Evolutionary conservation across 92 coral and sea anemone genomes (phyloP), one percentile per base, ranked within the genome.

Genomic region (Scolanthus callimorphus): DNA sequence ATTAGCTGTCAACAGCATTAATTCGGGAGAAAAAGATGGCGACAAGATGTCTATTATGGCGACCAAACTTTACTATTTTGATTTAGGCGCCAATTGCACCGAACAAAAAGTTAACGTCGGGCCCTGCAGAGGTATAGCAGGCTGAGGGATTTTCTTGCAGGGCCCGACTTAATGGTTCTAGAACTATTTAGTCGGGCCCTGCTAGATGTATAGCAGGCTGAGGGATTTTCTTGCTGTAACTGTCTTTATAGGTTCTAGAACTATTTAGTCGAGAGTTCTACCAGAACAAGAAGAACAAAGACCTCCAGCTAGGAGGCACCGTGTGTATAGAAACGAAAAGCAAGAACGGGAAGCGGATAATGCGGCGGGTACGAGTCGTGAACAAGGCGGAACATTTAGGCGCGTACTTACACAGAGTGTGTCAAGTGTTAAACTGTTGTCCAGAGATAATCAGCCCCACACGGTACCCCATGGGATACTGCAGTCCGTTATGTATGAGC

Each of bases 251-350:
- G 75, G 96, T 94, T 19, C 83, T 94, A 19, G 99, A 94, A 54
- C 75, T 94, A 57, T 89, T 94, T 53, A 80, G 95, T 56, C 96
- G 92, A 28, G 99, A 94, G 72, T 94, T 94, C 63, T 94, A 94
- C 65, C 99, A 94, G 82, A 94, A 85, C 63, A 94, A 94, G 75
- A 94, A 89, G 77, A 90, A 94, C 76, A 80, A 73, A 62, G 99
- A 94, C 70, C 71, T 94, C 1, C 96, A 94, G 60, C 83, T 94
- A 4, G 99, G 97, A 11, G 91, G 96, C 44, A 94, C 99, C 21
- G 99, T 94, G 50, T 94, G 99, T 47, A 94, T 94, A 41, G 99
- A 94, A 69, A 94, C 90, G 57, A 94, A 94, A 56, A 94, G 90
- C 54, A 94, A 94, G 70, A 94, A 94, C 52, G 99, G 96, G 69